Percentiles rank a stretch among this genome's conserved stretches.
phyloP scores from a whole-genome alignment of 2,113 vertebrate species.

The Atractosteus spatula region DNA sequence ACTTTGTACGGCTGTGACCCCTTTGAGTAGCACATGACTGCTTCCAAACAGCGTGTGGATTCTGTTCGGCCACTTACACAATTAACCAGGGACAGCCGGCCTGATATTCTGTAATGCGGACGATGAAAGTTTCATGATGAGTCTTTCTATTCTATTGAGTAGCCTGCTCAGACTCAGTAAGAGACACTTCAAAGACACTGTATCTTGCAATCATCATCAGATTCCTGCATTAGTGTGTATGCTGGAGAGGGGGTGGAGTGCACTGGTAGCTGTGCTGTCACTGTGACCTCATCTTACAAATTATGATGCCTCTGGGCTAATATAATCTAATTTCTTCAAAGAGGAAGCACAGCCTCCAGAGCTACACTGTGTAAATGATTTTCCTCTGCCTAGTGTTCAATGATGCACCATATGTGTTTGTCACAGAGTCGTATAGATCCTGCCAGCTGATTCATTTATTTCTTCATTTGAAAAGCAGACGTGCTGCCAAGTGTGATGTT shows the following conservation, averaged over 20 bases:
- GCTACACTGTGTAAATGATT: not conserved
- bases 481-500: not conserved
- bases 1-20: too few relatives aligned
- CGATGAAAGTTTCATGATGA: too few relatives aligned
- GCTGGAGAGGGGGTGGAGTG: not conserved
- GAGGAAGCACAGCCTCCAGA: not conserved
- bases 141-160: not conserved
- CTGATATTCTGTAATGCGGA: not conserved
- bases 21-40: too few relatives aligned
- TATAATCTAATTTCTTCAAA: slow-evolving; percentile 2
- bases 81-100: too few relatives aligned
- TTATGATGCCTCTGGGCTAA: not conserved
- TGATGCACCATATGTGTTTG: slow-evolving; percentile 41
- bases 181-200: slow-evolving; percentile 18
- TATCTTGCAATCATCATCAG: slow-evolving; percentile 21
- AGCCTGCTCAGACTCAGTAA: slow-evolving; percentile 15
- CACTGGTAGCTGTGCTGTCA: not conserved
- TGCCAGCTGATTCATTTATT: slow-evolving; percentile 34
- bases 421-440: slow-evolving; percentile 38
- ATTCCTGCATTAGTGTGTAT: not conserved
- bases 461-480: not conserved
- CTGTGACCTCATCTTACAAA: slow-evolving; percentile 9
- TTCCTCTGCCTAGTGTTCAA: slow-evolving; percentile 13
- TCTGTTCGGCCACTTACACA: too few relatives aligned
- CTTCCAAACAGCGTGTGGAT: too few relatives aligned